These are phyloP conservation scores for Pomatorhinus ruficollis DNA, from an alignment of 2,113 vertebrate species.

Conservation along the genomic window DNA sequence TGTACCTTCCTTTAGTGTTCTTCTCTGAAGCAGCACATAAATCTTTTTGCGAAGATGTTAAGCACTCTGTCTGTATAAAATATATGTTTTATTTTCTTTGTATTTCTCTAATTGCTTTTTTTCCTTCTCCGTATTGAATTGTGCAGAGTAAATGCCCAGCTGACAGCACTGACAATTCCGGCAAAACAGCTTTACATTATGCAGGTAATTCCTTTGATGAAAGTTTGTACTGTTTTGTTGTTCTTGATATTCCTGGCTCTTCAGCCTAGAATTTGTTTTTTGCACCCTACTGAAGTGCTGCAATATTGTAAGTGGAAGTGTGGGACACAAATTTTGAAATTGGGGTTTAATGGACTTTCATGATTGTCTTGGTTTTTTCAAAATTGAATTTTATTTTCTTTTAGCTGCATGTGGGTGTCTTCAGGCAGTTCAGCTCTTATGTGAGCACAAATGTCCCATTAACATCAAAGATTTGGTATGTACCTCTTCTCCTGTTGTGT, in stretches of 20 bases:
- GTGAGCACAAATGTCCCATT: conserved; percentile 85
- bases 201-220: conserved; percentile 80
- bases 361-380: not conserved
- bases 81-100: not conserved
- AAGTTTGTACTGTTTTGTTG: not conserved
- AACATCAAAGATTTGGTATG: conserved; percentile 90
- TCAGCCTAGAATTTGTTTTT: not conserved
- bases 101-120: not conserved
- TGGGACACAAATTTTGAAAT: not conserved
- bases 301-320: not conserved
- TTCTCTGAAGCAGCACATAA: not conserved
- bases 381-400: not conserved
- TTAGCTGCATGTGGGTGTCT: conserved; percentile 84
- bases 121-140: conserved; percentile 5
- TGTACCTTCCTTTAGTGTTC: not conserved
- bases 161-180: conserved; percentile 80
- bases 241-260: not conserved
- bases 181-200: conserved; percentile 91
- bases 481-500: not conserved
- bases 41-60: not conserved
- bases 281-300: not conserved
- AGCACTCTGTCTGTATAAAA: not conserved
- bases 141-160: conserved; percentile 85
- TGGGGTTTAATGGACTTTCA: not conserved
- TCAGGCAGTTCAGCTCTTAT: conserved; percentile 84